These are phyloP conservation scores for Neosilurus hyrtlii DNA, from an alignment of 2,797 vertebrate species.

Conservation along the genomic window DNA sequence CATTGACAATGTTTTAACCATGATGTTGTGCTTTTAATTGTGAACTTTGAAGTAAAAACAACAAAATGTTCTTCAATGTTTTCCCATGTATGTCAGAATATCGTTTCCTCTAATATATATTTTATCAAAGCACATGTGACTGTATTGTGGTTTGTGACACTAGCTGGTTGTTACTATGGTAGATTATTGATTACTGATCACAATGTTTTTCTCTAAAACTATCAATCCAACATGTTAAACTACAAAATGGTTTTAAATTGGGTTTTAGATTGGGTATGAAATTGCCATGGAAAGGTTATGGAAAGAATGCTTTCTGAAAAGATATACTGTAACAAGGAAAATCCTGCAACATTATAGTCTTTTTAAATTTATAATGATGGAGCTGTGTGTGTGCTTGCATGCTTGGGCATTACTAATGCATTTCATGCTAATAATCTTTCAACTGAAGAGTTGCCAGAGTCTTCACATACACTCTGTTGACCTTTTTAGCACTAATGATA, in stretches of 20 bases:
- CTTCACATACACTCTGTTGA: background rate
- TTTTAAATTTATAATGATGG: background rate
- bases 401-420: background rate
- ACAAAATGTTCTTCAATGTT: conserved; percentile 23
- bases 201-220: too few species aligned
- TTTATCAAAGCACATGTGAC: background rate
- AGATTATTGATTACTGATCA: background rate
- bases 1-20: conserved; percentile 47
- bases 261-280: background rate
- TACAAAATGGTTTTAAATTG: background rate
- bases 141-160: background rate
- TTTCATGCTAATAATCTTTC: background rate
- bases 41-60: conserved; percentile 51
- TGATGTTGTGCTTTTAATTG: conserved; percentile 49
- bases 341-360: background rate
- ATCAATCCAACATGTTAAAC: background rate
- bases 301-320: background rate
- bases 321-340: background rate
- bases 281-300: background rate
- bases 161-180: background rate
- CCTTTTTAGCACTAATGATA: background rate
- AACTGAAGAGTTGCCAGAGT: background rate
- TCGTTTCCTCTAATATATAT: conserved; percentile 9
- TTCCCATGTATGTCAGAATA: background rate
- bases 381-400: background rate